Conservation (phyloP, 1,140 invertebrate species). For the Philotrypesis tridentata region DNA sequence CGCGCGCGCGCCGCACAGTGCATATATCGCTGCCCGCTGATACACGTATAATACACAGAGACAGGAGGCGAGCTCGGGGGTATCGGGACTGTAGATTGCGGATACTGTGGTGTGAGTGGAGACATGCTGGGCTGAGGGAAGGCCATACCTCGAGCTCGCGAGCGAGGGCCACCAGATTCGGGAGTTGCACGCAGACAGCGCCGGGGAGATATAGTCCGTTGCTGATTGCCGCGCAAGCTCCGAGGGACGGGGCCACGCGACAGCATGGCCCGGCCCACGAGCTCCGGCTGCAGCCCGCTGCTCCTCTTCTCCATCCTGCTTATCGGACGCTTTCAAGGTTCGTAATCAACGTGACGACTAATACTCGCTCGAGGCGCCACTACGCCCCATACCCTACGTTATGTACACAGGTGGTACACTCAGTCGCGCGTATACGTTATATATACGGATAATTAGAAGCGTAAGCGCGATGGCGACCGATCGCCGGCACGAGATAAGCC, state of each 20-base stretch:
- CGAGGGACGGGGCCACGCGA: background rate
- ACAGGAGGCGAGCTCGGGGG: too few species aligned
- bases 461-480: too few species aligned
- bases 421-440: too few species aligned
- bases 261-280: conserved; percentile 45
- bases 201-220: conserved; percentile 28
- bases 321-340: conserved; percentile 59
- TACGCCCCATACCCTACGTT: too few species aligned
- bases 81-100: background rate
- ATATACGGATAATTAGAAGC: too few species aligned
- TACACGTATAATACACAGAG: too few species aligned
- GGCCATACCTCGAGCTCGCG: background rate
- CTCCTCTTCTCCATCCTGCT: conserved; percentile 50
- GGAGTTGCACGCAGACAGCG: background rate
- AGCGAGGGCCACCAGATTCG: too few species aligned
- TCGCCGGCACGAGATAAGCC: too few species aligned
- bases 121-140: background rate
- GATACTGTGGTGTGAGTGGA: background rate
- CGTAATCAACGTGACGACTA: conserved; percentile 22
- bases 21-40: too few species aligned
- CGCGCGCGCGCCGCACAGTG: background rate
- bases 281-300: conserved; percentile 14
- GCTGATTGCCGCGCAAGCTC: background rate
- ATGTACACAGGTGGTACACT: too few species aligned
- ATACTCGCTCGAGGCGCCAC: too few species aligned